Base-by-base conservation (phyloP, 2,113 vertebrate genomes). In the Toxotes chatareus region DNA sequence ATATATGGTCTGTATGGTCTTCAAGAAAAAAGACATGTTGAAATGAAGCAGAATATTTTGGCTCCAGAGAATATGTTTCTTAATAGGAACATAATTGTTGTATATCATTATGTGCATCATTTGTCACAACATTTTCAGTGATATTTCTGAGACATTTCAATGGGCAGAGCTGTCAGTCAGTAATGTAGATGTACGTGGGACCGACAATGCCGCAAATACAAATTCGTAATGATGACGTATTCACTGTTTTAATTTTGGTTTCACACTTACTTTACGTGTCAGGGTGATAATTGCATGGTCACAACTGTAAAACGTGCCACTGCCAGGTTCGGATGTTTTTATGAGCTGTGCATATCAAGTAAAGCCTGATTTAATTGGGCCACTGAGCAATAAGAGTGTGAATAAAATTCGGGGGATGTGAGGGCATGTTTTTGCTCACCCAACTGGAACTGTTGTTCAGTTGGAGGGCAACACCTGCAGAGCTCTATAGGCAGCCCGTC, bases 401-500 rank as follows among this genome's bases (percentile, higher is more conserved):
- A 84, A 62, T 68, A 17, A 71, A 75, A 32, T 61, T 40, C 38
- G 17, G 17, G 23, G 60, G 70, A 49, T 17, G 34, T 12, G 46
- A 60, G n/a, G 32, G 11, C 46, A 44, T 7, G 59, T 66, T 83
- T 79, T 34, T 59, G 64, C 27, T 64, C 53, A 44, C 23, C 36
- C 51, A 71, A 42, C 55, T 49, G 79, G 53, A 67, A 59, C 61
- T 53, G 60, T 59, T 57, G 44, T 46, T 23, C 64, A 74, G 53
- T 16, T 34, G 31, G 38, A 59, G 85, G 71, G 76, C 80, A 55
- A 47, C 64, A 65, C 62, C 49, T 76, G 81, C 78, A 53, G 69
- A 65, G 73, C 57, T 65, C 40, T 0, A 5, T 1, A 6, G 40
- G 12, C 62, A 40, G 70, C 47, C 55, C 17, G 17, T 64, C 65